phyloP scores from a whole-genome alignment of 1,140 invertebrate species.

The Penaeus indicus region DNA sequence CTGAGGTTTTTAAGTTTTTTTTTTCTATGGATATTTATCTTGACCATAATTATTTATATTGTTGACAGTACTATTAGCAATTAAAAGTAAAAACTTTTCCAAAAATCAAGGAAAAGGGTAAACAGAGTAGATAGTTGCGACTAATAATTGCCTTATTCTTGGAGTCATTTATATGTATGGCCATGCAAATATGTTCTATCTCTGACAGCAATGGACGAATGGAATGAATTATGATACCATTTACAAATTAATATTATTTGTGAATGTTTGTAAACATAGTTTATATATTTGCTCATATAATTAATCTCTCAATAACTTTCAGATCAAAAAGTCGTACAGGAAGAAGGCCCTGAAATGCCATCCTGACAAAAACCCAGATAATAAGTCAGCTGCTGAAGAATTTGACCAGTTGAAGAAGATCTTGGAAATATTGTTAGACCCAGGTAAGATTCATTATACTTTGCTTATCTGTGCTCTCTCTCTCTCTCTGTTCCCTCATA shows the following conservation, averaged over 20 bases:
- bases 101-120: too few relatives aligned
- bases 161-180: too few relatives aligned
- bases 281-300: background rate
- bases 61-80: too few relatives aligned
- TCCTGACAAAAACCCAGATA: slow-evolving; percentile 66
- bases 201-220: background rate
- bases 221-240: background rate
- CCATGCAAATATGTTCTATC: too few relatives aligned
- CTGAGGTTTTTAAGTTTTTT: too few relatives aligned
- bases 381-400: slow-evolving; percentile 59
- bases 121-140: too few relatives aligned
- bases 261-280: background rate
- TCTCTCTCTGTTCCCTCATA: background rate
- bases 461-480: background rate
- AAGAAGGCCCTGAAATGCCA: slow-evolving; percentile 65
- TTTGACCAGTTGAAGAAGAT: slow-evolving; percentile 65
- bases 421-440: slow-evolving; percentile 61
- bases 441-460: slow-evolving; percentile 33
- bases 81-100: too few relatives aligned
- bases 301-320: slow-evolving; percentile 18
- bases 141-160: too few relatives aligned
- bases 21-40: too few relatives aligned
- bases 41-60: too few relatives aligned
- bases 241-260: background rate
- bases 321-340: slow-evolving; percentile 64